Base-by-base conservation (phyloP, 92 coral and sea anemone genomes). In the Scolanthus callimorphus region DNA sequence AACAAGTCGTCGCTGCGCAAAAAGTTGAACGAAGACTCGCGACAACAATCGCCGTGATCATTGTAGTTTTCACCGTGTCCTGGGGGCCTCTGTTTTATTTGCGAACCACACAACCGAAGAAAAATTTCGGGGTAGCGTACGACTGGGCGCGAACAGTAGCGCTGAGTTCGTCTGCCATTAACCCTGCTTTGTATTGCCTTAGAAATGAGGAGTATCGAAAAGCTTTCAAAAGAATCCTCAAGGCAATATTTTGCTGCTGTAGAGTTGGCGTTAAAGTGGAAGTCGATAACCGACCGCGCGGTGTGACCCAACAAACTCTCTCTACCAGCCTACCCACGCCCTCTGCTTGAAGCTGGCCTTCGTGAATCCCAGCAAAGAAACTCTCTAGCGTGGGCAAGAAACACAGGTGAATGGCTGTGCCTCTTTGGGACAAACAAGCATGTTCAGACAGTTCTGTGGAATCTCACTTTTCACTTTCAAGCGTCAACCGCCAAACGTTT, bases 1-100 rank as follows among this genome's bases (percentile, higher is more conserved):
- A 30, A 9, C 49, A 55, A 17, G 13, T 44, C 1, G 57, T 41
- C 17, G 64, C 65, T 27, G 20, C 65, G 2, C 64, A 49, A 53
- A 26, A 65, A 4, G 26, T 37, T 1, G 84, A 84, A 26, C 62
- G 74, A 34, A 80, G 91, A 4, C 80, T 79, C 17, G 96, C 97
- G 3, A 65, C 74, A 25, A 91, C 97, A 1, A 72, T 87, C 23
- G 88, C 70, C 2, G 38, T 79, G 57, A 76, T 91, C 0, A 69
- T 91, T 48, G 63, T 69, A 1, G 79, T 79, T 27, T 87, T 91
- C 30, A 83, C 96, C 0, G 46, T 70, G 0, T 80, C 84, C 22
- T 91, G 97, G 97, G 73, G 45, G 2, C 89, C 85, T 2, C 37
- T 91, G 56, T 87, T 91, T 57, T 87, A 87, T 57, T 69, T 67